Base-by-base conservation (phyloP, 2,888 invertebrate genomes). In the Zaprionus obscuricornis region DNA sequence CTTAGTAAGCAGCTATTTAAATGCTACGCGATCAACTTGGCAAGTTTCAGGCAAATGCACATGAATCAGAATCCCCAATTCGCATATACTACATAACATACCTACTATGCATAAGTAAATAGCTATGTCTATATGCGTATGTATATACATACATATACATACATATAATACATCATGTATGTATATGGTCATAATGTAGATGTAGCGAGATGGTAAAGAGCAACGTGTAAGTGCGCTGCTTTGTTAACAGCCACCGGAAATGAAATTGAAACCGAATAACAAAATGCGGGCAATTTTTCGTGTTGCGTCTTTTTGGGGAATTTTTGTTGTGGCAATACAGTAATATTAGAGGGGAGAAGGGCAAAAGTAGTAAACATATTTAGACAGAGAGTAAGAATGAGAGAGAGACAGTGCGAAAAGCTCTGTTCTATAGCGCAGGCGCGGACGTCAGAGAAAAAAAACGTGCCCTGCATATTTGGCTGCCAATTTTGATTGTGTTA, bases 251-350 rank as follows among this genome's bases (percentile, higher is more conserved):
- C 62, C 55, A 84, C 85, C 86, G 78, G 78, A 79, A 79, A 84
- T 86, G 67, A 84, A 86, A 86, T 66, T 72, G 68, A 83, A 85
- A 64, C 73, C 66, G 59, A 60, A 45, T 45, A 69, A 69, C 52
- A 62, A n/a, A n/a, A 74, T 52, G 69, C 33, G 62, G 49, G 52
- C 49, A 73, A 52, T 74, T 73, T 73, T 55, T 46, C 31, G 29
- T 40, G 26, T 42, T 45, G 69, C 43, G 27, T 65, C 42, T 68
- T 51, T 51, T n/a, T n/a, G n/a, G 37, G 60, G 40, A n/a, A 34
- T 31, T 54, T 66, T 45, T 42, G 31, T 42, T 52, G 58, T 67
- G 47, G 43, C 27, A 42, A 42, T n/a, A 18, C 26, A 47, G n/a
- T 54, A 29, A 37, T 27, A 47, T 33, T 37, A 40, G 13, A 45